Evolutionary conservation across 1,140 invertebrate genomes (phyloP).

Genomic region (Colletes gigas): DNA sequence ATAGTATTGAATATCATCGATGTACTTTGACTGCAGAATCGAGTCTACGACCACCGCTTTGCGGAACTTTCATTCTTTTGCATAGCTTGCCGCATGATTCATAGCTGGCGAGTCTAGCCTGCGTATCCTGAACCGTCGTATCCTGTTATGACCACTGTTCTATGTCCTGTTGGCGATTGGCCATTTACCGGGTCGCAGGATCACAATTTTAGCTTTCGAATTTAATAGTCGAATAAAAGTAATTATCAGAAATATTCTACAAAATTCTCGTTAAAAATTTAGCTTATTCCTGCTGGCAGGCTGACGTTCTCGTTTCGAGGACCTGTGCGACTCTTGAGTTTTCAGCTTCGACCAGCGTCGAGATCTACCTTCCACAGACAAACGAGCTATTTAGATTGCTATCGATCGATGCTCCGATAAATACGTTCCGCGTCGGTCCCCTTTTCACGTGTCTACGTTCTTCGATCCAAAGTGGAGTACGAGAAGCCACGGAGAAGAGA

Average conservation of each 20-base stretch:
- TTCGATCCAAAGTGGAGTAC: too few relatives aligned
- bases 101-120: constrained; percentile 42
- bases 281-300: neutral
- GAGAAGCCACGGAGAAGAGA: neutral
- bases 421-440: neutral
- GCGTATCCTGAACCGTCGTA: constrained; percentile 44
- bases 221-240: too few relatives aligned
- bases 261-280: too few relatives aligned
- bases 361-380: constrained; percentile 17
- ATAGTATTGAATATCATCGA: neutral
- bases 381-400: constrained; percentile 37
- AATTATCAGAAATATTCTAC: too few relatives aligned
- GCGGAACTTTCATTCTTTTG: constrained; percentile 51
- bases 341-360: neutral
- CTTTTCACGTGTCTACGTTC: neutral
- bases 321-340: neutral
- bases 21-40: neutral
- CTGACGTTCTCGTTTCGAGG: neutral
- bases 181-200: neutral
- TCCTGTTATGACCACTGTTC: constrained; percentile 51
- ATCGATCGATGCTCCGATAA: constrained; percentile 29
- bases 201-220: neutral
- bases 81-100: constrained; percentile 50
- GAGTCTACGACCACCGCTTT: neutral
- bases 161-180: neutral